Evolutionary conservation across 30 jellyfish, hydroid and myxozoan species (phyloP).

Genomic region (Rhopilema esculentum): DNA sequence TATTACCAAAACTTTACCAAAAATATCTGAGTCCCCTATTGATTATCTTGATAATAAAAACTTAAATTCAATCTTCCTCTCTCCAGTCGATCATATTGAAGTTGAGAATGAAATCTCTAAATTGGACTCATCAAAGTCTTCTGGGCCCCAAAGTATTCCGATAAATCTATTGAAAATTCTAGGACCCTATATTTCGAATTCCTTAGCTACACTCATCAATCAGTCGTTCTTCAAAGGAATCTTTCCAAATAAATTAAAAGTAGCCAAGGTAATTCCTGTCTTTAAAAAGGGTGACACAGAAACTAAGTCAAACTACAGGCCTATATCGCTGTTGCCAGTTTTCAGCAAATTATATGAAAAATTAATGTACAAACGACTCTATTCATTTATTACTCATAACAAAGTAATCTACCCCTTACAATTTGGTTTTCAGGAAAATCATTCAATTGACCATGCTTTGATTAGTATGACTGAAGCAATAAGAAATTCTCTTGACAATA

Average conservation of each 20-base stretch:
- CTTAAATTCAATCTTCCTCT: slow-evolving; percentile 23
- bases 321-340: slow-evolving; percentile 64
- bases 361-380: slow-evolving; percentile 56
- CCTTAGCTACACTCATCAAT: slow-evolving; percentile 43
- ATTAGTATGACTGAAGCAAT: slow-evolving; percentile 66
- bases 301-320: slow-evolving; percentile 62
- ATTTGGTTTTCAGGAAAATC: slow-evolving; percentile 72
- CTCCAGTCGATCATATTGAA: slow-evolving; percentile 58
- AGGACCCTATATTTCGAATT: slow-evolving; percentile 36
- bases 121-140: slow-evolving; percentile 48
- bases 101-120: slow-evolving; percentile 39
- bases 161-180: slow-evolving; percentile 48
- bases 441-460: slow-evolving; percentile 64
- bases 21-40: slow-evolving; percentile 27
- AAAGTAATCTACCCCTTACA: slow-evolving; percentile 42
- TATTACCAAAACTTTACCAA: slow-evolving; percentile 42
- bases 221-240: slow-evolving; percentile 41
- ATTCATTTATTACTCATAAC: slow-evolving; percentile 26
- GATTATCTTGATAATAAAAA: slow-evolving; percentile 28
- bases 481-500: slow-evolving; percentile 62
- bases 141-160: slow-evolving; percentile 64
- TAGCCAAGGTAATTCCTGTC: slow-evolving; percentile 62
- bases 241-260: slow-evolving; percentile 48
- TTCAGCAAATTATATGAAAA: slow-evolving; percentile 66
- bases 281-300: slow-evolving; percentile 67